Conservation (phyloP, 2,797 vertebrate genomes). For the Chelon labrosus region DNA sequence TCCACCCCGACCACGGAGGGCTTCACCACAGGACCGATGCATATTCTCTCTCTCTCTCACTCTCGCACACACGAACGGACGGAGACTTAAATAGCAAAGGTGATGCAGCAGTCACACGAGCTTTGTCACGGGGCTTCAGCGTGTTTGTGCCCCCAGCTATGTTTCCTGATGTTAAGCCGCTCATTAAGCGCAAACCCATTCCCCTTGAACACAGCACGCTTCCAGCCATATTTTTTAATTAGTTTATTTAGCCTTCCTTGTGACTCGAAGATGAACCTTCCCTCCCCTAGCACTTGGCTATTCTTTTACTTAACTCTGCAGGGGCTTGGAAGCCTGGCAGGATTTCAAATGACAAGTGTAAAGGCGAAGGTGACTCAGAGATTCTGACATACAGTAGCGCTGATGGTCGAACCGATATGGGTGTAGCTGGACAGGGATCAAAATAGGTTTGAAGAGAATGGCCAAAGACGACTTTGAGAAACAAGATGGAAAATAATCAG, state of each 20-base stretch:
- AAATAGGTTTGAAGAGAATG: conserved; percentile 33
- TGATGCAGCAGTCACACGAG: conserved; percentile 76
- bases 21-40: conserved; percentile 60
- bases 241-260: conserved; percentile 82
- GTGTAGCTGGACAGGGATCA: conserved; percentile 34
- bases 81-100: conserved; percentile 76
- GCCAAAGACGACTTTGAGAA: conserved; percentile 27
- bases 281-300: conserved; percentile 69
- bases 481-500: conserved; percentile 53
- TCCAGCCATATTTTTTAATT: conserved; percentile 84
- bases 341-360: conserved; percentile 62
- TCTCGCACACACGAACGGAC: conserved; percentile 36
- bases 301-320: conserved; percentile 66
- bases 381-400: conserved; percentile 29
- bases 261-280: conserved; percentile 77
- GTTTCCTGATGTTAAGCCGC: conserved; percentile 83
- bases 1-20: conserved; percentile 62
- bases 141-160: conserved; percentile 75
- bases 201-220: conserved; percentile 82
- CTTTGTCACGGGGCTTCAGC: conserved; percentile 70
- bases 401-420: conserved; percentile 20
- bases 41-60: conserved; percentile 41
- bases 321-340: conserved; percentile 58
- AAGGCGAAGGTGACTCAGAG: conserved; percentile 62
- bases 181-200: conserved; percentile 84